A percentile compares a stretch with the other conserved stretches of the same genome.
Evolutionary conservation across 2,888 invertebrate species (phyloP).

Genomic region (Parelbella ahira): DNA sequence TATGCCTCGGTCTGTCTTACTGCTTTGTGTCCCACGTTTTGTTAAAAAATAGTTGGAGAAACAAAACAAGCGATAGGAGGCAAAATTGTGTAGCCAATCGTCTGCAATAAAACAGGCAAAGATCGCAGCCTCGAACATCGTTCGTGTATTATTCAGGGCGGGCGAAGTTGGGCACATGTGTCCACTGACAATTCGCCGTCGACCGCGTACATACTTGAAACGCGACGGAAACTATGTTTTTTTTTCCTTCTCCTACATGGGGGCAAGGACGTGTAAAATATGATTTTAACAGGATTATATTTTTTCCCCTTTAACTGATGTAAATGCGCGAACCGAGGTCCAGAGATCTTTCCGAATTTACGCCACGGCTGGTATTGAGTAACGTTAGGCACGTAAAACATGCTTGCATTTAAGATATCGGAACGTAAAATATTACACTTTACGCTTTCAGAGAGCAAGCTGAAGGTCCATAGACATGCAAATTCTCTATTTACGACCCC

Average conservation of each 20-base stretch:
- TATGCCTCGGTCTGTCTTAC: too few relatives aligned
- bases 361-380: constrained; percentile 30
- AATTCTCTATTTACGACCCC: constrained; percentile 47
- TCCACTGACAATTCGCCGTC: constrained; percentile 53
- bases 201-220: constrained; percentile 36
- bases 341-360: constrained; percentile 27
- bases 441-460: constrained; percentile 44
- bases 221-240: constrained; percentile 34
- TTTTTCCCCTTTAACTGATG: constrained; percentile 2
- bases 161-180: constrained; percentile 57
- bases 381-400: constrained; percentile 48
- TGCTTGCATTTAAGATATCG: constrained; percentile 53
- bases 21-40: too few relatives aligned
- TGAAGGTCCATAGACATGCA: constrained; percentile 41
- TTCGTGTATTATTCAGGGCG: constrained; percentile 67
- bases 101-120: constrained; percentile 60
- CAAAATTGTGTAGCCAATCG: constrained; percentile 57
- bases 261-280: constrained; percentile 8
- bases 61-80: constrained; percentile 37
- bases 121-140: constrained; percentile 53
- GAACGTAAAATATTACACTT: constrained; percentile 53
- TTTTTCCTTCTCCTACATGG: constrained; percentile 10
- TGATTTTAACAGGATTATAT: constrained; percentile 19
- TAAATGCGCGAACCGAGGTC: constrained; percentile 9
- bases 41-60: constrained; percentile 37